Conservation (phyloP, 2,888 invertebrate genomes). For the Anaspis maculata region DNA sequence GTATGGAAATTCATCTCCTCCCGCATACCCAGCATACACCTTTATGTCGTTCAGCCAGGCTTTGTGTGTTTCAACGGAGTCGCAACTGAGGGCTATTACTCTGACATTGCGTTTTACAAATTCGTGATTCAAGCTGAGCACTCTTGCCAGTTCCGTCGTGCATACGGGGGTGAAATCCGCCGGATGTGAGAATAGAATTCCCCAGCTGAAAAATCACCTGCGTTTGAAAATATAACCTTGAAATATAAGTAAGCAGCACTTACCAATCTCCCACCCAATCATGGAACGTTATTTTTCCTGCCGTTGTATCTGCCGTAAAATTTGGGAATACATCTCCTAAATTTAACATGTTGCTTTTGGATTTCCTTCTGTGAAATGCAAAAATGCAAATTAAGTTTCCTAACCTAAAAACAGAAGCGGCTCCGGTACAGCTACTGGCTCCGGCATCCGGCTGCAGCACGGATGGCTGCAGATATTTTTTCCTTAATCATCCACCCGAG, state of each 20-base stretch:
- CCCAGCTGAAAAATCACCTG: slow-evolving; percentile 65
- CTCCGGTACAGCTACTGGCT: too few species aligned
- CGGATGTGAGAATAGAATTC: slow-evolving; percentile 92
- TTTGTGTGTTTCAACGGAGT: slow-evolving; percentile 68
- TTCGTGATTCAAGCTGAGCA: slow-evolving; percentile 65
- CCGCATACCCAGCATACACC: slow-evolving; percentile 47
- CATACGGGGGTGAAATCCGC: slow-evolving; percentile 97
- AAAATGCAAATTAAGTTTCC: too few species aligned
- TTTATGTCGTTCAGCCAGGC: slow-evolving; percentile 78
- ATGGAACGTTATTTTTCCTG: slow-evolving; percentile 76
- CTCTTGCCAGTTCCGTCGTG: slow-evolving; percentile 86
- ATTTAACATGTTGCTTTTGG: too few species aligned
- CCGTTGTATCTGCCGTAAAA: slow-evolving; percentile 74
- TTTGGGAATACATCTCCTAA: slow-evolving; percentile 87
- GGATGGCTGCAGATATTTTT: too few species aligned
- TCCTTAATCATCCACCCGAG: too few species aligned
- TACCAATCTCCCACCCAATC: slow-evolving; percentile 84
- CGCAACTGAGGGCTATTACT: slow-evolving; percentile 87
- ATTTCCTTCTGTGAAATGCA: too few species aligned
- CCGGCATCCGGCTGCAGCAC: too few species aligned
- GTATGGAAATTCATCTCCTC: slow-evolving; percentile 61
- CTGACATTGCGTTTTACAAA: slow-evolving; percentile 78
- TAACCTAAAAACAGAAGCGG: too few species aligned
- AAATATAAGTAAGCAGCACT: slow-evolving; percentile 41
- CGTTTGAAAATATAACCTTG: background rate